Conservation (phyloP, 2,888 invertebrate genomes). For the Agonopterix arenella region DNA sequence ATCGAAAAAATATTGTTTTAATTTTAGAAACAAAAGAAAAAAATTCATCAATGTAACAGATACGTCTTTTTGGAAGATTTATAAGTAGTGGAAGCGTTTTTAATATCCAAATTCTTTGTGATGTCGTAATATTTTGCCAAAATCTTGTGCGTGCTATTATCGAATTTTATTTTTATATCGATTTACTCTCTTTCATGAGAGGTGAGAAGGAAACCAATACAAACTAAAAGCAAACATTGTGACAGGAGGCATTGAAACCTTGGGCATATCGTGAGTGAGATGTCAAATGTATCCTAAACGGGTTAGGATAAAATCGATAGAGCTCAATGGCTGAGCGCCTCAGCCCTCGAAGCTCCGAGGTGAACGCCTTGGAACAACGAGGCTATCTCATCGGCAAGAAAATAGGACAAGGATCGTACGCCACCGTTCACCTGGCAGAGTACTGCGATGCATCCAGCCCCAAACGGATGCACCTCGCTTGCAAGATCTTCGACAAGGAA, state of each 20-base stretch:
- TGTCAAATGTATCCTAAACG: conserved; percentile 77
- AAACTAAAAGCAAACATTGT: conserved; percentile 50
- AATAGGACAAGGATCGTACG: conserved; percentile 94
- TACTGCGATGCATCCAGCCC: conserved; percentile 84
- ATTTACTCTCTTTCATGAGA: conserved; percentile 64
- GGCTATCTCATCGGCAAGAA: conserved; percentile 91
- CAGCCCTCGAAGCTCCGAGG: conserved; percentile 88
- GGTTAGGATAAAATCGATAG: conserved; percentile 73
- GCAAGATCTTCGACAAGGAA: conserved; percentile 94
- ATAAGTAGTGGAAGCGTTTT: conserved; percentile 69
- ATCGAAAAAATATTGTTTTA: conserved; percentile 45
- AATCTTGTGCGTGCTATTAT: conserved; percentile 66
- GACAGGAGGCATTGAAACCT: conserved; percentile 62
- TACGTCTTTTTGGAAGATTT: conserved; percentile 71
- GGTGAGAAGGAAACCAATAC: conserved; percentile 52
- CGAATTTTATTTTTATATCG: conserved; percentile 44
- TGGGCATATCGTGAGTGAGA: conserved; percentile 65
- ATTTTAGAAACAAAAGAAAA: conserved; percentile 72
- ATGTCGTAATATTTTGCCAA: conserved; percentile 71
- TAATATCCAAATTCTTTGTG: conserved; percentile 76
- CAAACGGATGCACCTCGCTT: conserved; percentile 86
- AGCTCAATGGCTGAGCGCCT: conserved; percentile 83
- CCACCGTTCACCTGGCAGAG: conserved; percentile 91
- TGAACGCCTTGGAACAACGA: conserved; percentile 88
- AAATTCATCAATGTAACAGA: conserved; percentile 64